These are phyloP conservation scores for Rhodinocichla rosea DNA, from an alignment of 2,113 vertebrate species.

Conservation along the genomic window DNA sequence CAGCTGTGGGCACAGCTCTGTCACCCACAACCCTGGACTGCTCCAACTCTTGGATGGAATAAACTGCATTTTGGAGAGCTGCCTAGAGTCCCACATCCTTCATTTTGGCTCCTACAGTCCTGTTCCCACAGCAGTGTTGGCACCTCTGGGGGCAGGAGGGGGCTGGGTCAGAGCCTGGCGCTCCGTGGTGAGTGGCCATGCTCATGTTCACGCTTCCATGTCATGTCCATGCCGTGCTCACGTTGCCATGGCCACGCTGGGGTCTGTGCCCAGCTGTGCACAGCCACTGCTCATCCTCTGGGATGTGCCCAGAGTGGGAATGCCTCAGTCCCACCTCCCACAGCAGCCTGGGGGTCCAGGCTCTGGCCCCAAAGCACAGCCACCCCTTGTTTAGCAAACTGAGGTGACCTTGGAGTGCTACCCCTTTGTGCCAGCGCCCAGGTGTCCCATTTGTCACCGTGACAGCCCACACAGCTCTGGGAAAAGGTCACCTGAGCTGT, in stretches of 20 bases:
- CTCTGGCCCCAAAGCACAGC: background rate
- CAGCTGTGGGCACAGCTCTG: too few species aligned
- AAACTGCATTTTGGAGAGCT: too few species aligned
- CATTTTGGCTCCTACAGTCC: too few species aligned
- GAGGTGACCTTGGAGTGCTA: background rate
- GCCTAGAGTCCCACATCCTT: too few species aligned
- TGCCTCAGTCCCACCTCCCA: background rate
- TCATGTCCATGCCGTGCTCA: background rate
- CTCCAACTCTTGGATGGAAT: too few species aligned
- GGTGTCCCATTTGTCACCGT: background rate
- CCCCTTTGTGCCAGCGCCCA: background rate
- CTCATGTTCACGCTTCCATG: accelerated
- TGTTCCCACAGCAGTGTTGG: accelerated
- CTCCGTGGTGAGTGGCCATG: accelerated
- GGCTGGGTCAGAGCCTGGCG: background rate
- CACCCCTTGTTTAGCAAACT: background rate
- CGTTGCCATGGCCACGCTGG: accelerated
- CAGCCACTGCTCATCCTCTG: background rate
- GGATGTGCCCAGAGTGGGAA: background rate
- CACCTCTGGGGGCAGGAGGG: background rate
- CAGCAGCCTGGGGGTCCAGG: accelerated
- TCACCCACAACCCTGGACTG: too few species aligned
- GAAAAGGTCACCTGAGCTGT: conserved; percentile 50
- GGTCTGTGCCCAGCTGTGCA: accelerated
- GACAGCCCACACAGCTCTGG: background rate